Conservation (phyloP, 2,113 vertebrate genomes). For the Campylomormyrus tamandua region DNA sequence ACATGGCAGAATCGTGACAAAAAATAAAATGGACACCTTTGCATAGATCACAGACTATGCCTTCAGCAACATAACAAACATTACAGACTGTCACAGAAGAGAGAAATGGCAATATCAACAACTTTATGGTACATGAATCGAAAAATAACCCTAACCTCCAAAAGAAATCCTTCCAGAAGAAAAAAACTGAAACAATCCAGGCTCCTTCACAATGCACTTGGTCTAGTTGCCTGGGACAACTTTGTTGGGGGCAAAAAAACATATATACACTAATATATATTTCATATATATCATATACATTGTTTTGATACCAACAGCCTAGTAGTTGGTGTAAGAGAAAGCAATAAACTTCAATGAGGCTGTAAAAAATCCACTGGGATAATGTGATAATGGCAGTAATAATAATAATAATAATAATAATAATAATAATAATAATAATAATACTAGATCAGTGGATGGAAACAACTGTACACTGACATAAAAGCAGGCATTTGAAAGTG, state of each 20-base stretch:
- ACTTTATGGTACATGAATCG: slow-evolving; percentile 23
- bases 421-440: background rate
- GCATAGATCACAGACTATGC: slow-evolving; percentile 83
- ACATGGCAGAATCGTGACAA: slow-evolving; percentile 75
- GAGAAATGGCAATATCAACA: slow-evolving; percentile 8
- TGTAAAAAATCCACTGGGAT: background rate
- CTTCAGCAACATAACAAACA: slow-evolving; percentile 63
- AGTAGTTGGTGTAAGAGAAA: background rate
- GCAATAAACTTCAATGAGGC: background rate
- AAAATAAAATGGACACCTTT: slow-evolving; percentile 63
- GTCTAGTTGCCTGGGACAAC: background rate
- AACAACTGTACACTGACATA: slow-evolving; percentile 17
- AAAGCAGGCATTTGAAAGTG: slow-evolving; percentile 23
- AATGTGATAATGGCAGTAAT: background rate
- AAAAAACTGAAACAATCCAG: slow-evolving; percentile 54
- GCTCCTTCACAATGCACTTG: slow-evolving; percentile 61
- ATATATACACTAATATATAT: background rate
- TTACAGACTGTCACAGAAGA: slow-evolving; percentile 48
- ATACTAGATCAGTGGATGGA: background rate
- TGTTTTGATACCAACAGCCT: slow-evolving; percentile 9
- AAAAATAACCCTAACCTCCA: slow-evolving; percentile 49
- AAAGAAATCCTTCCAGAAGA: slow-evolving; percentile 38
- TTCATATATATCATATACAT: background rate
- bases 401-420: background rate
- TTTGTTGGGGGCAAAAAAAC: background rate